Percentiles rank a stretch among this genome's conserved stretches.
Evolutionary conservation across 2,888 invertebrate genomes (phyloP).

Genomic region (Melipona bicolor): DNA sequence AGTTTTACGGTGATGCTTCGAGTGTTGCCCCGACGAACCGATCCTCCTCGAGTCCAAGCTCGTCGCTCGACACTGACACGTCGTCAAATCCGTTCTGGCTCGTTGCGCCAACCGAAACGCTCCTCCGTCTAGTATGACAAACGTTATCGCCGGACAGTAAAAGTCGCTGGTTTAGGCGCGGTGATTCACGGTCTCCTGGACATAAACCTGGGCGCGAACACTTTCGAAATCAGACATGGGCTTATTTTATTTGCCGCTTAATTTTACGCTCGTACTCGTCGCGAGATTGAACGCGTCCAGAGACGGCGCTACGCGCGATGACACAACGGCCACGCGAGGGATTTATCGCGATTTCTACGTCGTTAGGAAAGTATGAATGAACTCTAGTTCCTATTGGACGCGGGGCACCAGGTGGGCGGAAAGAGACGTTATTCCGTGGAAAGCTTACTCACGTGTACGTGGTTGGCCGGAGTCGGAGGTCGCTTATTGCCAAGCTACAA

Average conservation of each 20-base stretch:
- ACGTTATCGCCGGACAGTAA: constrained; percentile 82
- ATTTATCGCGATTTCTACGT: constrained; percentile 47
- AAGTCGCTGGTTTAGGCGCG: constrained; percentile 81
- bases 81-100: constrained; percentile 50
- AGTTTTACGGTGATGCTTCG: constrained; percentile 77
- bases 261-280: constrained; percentile 74
- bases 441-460: background rate
- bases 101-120: constrained; percentile 58
- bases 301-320: background rate
- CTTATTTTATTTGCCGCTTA: constrained; percentile 82
- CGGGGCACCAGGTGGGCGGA: constrained; percentile 29
- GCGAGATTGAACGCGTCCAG: constrained; percentile 40
- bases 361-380: constrained; percentile 18
- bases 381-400: constrained; percentile 5
- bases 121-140: constrained; percentile 78
- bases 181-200: constrained; percentile 78
- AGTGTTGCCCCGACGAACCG: constrained; percentile 47
- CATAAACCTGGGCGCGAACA: constrained; percentile 65
- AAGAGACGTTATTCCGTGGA: constrained; percentile 32
- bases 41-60: constrained; percentile 2
- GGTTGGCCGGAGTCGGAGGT: background rate
- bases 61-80: constrained; percentile 19
- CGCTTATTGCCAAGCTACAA: background rate
- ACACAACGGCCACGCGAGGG: constrained; percentile 48
- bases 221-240: constrained; percentile 51